A percentile compares a stretch with the other conserved stretches of the same genome.
Conservation (phyloP, 2,888 invertebrate species). For the Acleris laterana region DNA sequence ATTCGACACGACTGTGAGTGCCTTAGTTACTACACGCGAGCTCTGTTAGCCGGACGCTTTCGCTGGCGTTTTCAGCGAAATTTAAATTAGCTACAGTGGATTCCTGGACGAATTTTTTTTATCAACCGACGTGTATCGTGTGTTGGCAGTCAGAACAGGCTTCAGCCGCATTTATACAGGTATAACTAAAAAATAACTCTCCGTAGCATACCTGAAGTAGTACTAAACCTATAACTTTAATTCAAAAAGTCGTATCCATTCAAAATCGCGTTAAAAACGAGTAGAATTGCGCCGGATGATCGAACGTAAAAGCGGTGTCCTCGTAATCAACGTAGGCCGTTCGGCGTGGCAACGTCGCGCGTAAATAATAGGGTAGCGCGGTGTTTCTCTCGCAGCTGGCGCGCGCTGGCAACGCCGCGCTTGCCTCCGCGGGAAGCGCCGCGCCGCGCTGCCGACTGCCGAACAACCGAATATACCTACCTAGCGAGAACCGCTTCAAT, state of each 20-base stretch:
- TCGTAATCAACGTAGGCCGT: slow-evolving; percentile 84
- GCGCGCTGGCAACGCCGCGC: slow-evolving; percentile 79
- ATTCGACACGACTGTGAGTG: slow-evolving; percentile 82
- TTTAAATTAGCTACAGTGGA: slow-evolving; percentile 43
- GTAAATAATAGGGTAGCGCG: slow-evolving; percentile 84
- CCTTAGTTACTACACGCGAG: slow-evolving; percentile 83
- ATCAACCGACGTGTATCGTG: slow-evolving; percentile 30
- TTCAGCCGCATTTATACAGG: slow-evolving; percentile 51
- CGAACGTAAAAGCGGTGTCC: slow-evolving; percentile 84
- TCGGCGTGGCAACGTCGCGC: slow-evolving; percentile 81
- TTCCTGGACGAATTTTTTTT: slow-evolving; percentile 21
- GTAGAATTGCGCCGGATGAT: slow-evolving; percentile 72
- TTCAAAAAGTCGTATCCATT: slow-evolving; percentile 17
- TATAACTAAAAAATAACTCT: slow-evolving; percentile 44
- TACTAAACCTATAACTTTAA: slow-evolving; percentile 23
- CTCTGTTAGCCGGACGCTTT: slow-evolving; percentile 72
- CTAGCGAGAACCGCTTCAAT: slow-evolving; percentile 52
- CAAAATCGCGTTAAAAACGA: slow-evolving; percentile 55
- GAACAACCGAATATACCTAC: slow-evolving; percentile 76
- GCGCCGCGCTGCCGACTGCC: slow-evolving; percentile 47
- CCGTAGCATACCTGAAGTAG: slow-evolving; percentile 13
- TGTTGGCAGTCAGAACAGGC: slow-evolving; percentile 17
- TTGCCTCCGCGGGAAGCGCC: slow-evolving; percentile 42
- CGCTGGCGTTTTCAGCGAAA: slow-evolving; percentile 62
- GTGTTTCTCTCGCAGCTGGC: slow-evolving; percentile 84